These are phyloP conservation scores for Scomber colias DNA, from an alignment of 2,113 vertebrate genomes.

Conservation along the genomic window DNA sequence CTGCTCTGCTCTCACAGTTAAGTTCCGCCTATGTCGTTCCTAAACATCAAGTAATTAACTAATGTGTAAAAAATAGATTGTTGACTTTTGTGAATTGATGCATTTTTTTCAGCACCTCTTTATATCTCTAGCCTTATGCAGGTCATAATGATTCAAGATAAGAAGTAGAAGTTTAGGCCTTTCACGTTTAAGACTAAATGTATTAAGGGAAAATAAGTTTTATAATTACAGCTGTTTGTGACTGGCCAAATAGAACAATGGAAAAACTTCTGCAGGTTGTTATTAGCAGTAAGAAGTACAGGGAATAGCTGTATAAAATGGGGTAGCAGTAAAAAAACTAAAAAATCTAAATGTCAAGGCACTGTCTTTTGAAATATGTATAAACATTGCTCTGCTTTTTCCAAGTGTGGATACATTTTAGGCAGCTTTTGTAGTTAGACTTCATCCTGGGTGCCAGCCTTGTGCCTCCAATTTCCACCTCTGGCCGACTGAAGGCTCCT, in stretches of 20 bases:
- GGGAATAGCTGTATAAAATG: background rate
- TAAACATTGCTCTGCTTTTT: slow-evolving; percentile 42
- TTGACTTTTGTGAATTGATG: too few relatives aligned
- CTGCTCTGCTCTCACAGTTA: too few relatives aligned
- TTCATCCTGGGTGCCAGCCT: slow-evolving; percentile 58
- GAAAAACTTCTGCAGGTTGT: background rate
- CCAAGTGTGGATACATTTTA: slow-evolving; percentile 53
- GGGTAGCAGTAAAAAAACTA: slow-evolving; percentile 2
- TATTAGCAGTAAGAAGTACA: background rate
- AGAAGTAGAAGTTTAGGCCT: background rate
- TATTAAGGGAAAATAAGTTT: background rate
- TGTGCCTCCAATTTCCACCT: slow-evolving; percentile 65
- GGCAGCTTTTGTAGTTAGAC: slow-evolving; percentile 63
- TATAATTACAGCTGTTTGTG: slow-evolving; percentile 7
- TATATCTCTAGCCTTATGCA: background rate
- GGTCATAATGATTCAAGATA: slow-evolving; percentile 26
- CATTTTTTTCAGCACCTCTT: too few relatives aligned
- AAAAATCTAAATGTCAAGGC: slow-evolving; percentile 19
- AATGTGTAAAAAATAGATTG: too few relatives aligned
- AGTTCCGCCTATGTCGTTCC: too few relatives aligned
- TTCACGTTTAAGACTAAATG: background rate
- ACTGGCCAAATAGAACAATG: background rate
- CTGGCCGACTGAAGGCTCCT: slow-evolving; percentile 65
- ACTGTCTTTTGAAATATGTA: slow-evolving; percentile 46
- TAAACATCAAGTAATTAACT: too few relatives aligned